These are phyloP conservation scores for Eulemur mongoz DNA, from an alignment of 2,797 vertebrate species.

Conservation along the genomic window DNA sequence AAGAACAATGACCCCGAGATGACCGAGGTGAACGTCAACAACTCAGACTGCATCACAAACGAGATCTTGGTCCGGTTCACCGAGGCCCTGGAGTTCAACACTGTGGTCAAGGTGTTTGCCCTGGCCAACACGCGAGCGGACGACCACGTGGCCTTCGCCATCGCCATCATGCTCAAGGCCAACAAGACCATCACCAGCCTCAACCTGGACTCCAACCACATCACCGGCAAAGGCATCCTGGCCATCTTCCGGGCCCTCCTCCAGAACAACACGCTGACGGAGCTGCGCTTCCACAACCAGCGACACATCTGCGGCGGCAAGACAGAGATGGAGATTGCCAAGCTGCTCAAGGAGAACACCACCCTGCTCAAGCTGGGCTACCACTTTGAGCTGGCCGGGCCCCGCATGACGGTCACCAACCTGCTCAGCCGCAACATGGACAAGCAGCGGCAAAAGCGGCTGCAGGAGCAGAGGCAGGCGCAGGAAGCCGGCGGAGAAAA, in stretches of 20 bases:
- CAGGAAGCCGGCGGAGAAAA: constrained; percentile 91
- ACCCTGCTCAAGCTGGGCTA: constrained; percentile 97
- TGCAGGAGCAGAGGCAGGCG: constrained; percentile 95
- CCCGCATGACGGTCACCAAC: constrained; percentile 97
- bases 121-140: constrained; percentile 96
- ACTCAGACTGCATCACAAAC: constrained; percentile 95
- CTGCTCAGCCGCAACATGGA: constrained; percentile 99
- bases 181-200: constrained; percentile 95
- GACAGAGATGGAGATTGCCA: constrained; percentile 98
- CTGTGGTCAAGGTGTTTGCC: constrained; percentile 91
- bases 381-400: constrained; percentile 97
- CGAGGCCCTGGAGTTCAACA: constrained; percentile 93
- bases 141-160: constrained; percentile 96
- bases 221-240: constrained; percentile 96
- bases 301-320: constrained; percentile 98
- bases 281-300: constrained; percentile 99
- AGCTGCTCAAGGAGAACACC: constrained; percentile 96
- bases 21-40: constrained; percentile 95
- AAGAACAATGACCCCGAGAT: constrained; percentile 90
- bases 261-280: constrained; percentile 93
- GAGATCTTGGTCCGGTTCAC: constrained; percentile 96
- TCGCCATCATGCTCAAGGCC: constrained; percentile 91
- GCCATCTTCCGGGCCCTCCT: constrained; percentile 94
- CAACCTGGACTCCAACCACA: constrained; percentile 98
- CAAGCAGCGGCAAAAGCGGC: constrained; percentile 94